Percentiles rank a stretch among this genome's conserved stretches.
Evolutionary conservation across 2,113 vertebrate species (phyloP).

Genomic region (Castor canadensis): DNA sequence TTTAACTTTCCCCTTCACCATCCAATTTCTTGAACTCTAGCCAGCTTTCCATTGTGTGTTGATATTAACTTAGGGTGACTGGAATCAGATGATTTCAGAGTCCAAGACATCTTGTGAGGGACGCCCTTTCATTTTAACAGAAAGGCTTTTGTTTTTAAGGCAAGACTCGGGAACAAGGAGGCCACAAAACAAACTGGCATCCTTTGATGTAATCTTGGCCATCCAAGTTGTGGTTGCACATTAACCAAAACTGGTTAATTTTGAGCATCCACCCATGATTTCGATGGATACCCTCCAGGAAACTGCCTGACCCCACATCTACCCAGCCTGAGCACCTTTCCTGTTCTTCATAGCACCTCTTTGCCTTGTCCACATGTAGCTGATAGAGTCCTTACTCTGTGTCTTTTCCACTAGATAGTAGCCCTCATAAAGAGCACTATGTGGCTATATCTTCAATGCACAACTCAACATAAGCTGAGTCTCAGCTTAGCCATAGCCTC

Average conservation of each 20-base stretch:
- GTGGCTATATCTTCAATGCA: background rate
- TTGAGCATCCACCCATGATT: background rate
- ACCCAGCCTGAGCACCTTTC: background rate
- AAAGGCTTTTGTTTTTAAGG: background rate
- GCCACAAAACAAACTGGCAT: background rate
- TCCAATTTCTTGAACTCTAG: background rate
- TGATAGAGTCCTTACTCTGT: background rate
- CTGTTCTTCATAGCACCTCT: background rate
- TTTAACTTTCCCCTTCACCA: background rate
- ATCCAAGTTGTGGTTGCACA: background rate
- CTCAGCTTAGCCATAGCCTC: background rate
- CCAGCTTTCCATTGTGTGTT: background rate
- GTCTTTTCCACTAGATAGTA: background rate
- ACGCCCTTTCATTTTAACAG: background rate
- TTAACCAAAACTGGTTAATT: conserved; percentile 9
- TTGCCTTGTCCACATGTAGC: background rate
- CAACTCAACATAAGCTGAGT: background rate
- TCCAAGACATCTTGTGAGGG: background rate
- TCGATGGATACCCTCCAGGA: background rate
- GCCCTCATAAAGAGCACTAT: background rate
- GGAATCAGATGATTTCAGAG: conserved; percentile 2
- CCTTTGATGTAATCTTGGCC: background rate
- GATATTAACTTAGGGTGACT: background rate
- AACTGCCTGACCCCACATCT: background rate
- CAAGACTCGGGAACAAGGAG: background rate